phyloP scores from a whole-genome alignment of 2,113 vertebrate species.

The Urocitellus parryii region DNA sequence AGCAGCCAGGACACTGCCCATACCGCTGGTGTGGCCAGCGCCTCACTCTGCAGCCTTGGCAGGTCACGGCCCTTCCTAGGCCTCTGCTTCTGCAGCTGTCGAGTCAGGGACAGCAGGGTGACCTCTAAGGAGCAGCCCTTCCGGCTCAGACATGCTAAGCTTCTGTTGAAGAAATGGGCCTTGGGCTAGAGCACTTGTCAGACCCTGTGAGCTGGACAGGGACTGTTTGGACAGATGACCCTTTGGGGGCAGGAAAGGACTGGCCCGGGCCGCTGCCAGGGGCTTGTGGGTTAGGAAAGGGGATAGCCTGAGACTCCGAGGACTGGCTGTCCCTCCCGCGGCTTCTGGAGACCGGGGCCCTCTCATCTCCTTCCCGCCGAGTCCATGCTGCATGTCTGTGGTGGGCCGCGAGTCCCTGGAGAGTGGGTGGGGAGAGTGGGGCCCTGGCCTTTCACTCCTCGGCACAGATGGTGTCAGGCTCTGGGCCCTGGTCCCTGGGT shows the following conservation, averaged over 20 bases:
- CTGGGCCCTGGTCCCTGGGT: neutral
- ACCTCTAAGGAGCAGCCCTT: neutral
- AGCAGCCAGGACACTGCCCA: neutral
- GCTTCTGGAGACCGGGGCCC: slow-evolving; percentile 56
- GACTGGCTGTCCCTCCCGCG: neutral
- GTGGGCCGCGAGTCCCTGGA: neutral
- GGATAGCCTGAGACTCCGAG: neutral
- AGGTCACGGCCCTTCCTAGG: neutral
- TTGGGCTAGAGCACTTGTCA: neutral
- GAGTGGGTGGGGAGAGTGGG: neutral
- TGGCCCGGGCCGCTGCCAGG: neutral
- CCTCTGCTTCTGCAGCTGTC: neutral
- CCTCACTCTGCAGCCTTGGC: neutral
- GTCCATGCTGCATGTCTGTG: neutral
- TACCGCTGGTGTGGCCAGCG: neutral
- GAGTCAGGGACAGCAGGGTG: neutral
- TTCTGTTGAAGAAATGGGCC: neutral
- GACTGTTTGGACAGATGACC: neutral
- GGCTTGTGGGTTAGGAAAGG: neutral
- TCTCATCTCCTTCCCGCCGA: neutral
- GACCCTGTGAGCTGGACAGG: neutral
- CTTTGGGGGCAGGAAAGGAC: neutral
- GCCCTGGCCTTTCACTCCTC: neutral
- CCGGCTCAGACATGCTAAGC: neutral
- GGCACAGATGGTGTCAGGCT: neutral